A percentile compares a stretch with the other conserved stretches of the same genome.
These are phyloP conservation scores for Caranx melampygus DNA, from an alignment of 2,113 vertebrate species.

Conservation along the genomic window DNA sequence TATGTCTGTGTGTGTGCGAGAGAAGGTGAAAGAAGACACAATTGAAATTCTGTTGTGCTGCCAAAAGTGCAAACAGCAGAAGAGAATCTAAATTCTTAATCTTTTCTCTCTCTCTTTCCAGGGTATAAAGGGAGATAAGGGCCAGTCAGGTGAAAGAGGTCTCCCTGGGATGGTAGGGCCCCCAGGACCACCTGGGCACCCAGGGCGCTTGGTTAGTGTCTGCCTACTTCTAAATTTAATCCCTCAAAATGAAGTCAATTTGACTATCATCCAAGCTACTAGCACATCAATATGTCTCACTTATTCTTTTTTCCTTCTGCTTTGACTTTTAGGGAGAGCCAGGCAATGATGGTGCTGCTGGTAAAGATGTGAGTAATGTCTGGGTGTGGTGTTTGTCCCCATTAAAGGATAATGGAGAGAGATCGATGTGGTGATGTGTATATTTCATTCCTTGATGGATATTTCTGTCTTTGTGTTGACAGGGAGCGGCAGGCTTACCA, in stretches of 20 bases:
- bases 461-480: conserved; percentile 38
- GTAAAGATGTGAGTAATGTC: conserved; percentile 89
- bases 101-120: conserved; percentile 56
- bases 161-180: conserved; percentile 88
- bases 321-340: conserved; percentile 88
- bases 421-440: conserved; percentile 20
- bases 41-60: conserved; percentile 18
- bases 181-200: conserved; percentile 91
- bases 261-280: neutral
- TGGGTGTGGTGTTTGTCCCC: conserved; percentile 20
- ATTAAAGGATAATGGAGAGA: conserved; percentile 32
- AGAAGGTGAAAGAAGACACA: conserved; percentile 2
- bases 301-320: neutral
- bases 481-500: conserved; percentile 89
- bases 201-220: conserved; percentile 87
- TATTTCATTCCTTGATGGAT: conserved; percentile 38
- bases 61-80: conserved; percentile 6
- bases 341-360: conserved; percentile 86
- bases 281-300: neutral
- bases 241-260: neutral
- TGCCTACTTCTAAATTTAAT: neutral
- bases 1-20: neutral
- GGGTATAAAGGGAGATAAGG: conserved; percentile 93
- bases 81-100: neutral
- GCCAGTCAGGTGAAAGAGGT: conserved; percentile 90